Base-by-base conservation (phyloP, 2,797 vertebrate genomes). In the Sebastes matsubarae region DNA sequence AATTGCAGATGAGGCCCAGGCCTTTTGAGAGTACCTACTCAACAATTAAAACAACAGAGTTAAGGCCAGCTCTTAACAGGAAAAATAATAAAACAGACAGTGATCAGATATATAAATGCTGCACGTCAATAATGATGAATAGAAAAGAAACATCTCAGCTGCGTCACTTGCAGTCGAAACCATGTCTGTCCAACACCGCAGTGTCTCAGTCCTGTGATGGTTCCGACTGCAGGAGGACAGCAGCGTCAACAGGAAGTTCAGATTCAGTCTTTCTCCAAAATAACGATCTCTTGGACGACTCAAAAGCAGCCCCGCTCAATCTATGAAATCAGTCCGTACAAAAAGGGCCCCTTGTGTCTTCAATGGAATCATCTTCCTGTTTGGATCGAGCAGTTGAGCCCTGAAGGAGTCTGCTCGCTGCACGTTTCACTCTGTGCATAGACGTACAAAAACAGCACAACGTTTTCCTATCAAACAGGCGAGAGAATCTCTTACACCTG, bases 51-150 rank as follows among this genome's bases (percentile, higher is more conserved):
- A 83, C 81, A 82, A 91, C 81, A 91, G 69, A 87, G 92, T 93
- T 94, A 94, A 95, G 94, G 93, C 93, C 94, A 95, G 94, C 94
- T 95, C 93, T 91, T 91, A 93, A 94, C 92, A 89, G 87, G 75
- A 90, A 85, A 83, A 68, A 52, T 79, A 70, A 60, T 83, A 69
- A 91, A 89, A 92, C 90, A 90, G 80, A 92, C 90, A 86, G 83
- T 84, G 83, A 87, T 92, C 85, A 80, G 86, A 91, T 90, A 87
- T 90, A 94, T 88, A 94, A 92, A 93, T 92, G 90, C 82, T 92
- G 91, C 84, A 85, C 55, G 57, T 92, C 86, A 83, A 79, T 87
- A 87, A 88, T 72, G 65, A 80, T 68, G 66, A 86, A 82, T 81
- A 84, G 61, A 85, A 89, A 90, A 89, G 24, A 79, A 71, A 76